These are phyloP conservation scores for Calliphora vomitoria DNA, from an alignment of 2,888 invertebrate species.

Conservation along the genomic window DNA sequence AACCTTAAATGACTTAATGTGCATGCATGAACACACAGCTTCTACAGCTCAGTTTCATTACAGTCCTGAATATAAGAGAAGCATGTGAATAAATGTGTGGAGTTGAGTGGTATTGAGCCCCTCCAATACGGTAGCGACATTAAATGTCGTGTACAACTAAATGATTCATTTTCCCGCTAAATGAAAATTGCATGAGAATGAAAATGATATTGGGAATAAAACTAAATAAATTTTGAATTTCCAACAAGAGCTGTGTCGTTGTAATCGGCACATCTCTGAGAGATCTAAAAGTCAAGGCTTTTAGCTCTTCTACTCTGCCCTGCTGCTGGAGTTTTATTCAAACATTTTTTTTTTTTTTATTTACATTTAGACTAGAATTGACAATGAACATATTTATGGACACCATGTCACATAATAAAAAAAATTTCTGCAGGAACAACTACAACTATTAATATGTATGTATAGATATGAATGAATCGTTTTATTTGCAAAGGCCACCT, in stretches of 20 bases:
- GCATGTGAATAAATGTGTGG: not conserved
- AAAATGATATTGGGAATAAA: slow-evolving; percentile 32
- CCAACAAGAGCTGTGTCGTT: not conserved
- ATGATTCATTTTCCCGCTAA: slow-evolving; percentile 60
- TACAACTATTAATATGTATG: slow-evolving; percentile 49
- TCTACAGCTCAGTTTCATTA: not conserved
- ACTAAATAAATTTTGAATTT: slow-evolving; percentile 2
- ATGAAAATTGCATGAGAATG: slow-evolving; percentile 54
- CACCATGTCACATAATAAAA: slow-evolving; percentile 79
- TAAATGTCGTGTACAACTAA: slow-evolving; percentile 71
- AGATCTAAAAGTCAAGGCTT: slow-evolving; percentile 53
- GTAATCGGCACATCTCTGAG: slow-evolving; percentile 56
- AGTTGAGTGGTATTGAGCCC: slow-evolving; percentile 18
- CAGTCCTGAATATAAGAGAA: slow-evolving; percentile 8
- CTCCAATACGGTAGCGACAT: slow-evolving; percentile 70
- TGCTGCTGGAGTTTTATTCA: not conserved
- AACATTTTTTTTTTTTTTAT: not conserved
- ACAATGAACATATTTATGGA: slow-evolving; percentile 77
- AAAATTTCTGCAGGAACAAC: slow-evolving; percentile 59
- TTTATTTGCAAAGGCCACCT: slow-evolving; percentile 73
- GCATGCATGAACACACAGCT: slow-evolving; percentile 57
- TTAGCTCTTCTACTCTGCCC: not conserved
- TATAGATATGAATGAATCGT: slow-evolving; percentile 67
- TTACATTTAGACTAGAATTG: slow-evolving; percentile 45
- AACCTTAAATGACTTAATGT: slow-evolving; percentile 73